Evolutionary conservation across 2,797 vertebrate genomes (phyloP).

Genomic region (Acomys russatus): DNA sequence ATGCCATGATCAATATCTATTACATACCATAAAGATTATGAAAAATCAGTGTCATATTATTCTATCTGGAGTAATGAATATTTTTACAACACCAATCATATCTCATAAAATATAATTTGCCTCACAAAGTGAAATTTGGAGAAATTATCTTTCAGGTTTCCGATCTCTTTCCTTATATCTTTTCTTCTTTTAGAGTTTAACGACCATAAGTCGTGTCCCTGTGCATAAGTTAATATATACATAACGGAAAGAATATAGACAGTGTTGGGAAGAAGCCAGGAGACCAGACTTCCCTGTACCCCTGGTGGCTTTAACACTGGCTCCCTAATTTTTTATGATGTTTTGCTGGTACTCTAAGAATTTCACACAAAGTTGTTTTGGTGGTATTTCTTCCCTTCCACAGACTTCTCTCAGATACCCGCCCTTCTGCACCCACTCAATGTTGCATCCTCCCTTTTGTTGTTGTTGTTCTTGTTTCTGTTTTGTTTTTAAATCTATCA

Average conservation of each 20-base stretch:
- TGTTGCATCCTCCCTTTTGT: neutral
- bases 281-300: neutral
- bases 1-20: neutral
- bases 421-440: neutral
- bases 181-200: neutral
- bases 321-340: neutral
- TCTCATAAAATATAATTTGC: neutral
- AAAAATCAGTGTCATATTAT: neutral
- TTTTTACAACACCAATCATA: neutral
- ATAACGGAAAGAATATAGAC: neutral
- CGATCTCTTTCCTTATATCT: neutral
- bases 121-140: neutral
- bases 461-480: no score
- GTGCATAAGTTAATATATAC: accelerated
- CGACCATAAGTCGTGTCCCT: accelerated
- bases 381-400: no score
- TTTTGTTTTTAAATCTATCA: neutral
- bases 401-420: neutral
- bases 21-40: neutral
- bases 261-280: neutral
- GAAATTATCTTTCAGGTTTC: neutral
- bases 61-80: neutral
- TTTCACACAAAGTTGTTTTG: neutral
- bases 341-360: neutral
- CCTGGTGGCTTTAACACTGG: neutral